Evolutionary conservation across 2,113 vertebrate genomes (phyloP), one percentile per base, ranked within the genome.

Genomic region (Xiphophorus maculatus): DNA sequence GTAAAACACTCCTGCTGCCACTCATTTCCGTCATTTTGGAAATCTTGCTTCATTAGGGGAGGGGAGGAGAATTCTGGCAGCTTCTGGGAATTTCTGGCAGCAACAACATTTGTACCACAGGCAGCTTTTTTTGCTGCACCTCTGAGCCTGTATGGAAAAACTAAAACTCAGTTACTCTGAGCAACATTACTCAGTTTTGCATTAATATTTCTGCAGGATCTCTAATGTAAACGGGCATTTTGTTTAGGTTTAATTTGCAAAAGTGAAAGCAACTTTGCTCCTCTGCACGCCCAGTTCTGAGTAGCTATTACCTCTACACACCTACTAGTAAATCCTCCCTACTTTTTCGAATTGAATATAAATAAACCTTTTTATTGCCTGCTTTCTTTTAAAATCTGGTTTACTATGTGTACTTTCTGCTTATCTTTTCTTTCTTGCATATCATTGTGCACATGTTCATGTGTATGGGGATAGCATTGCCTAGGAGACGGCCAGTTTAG

Each of bases 401-500:
- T 51, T 14, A 4, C 19, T 32, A 32, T 74, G 35, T 61, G 1
- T 32, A 17, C 11, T 13, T 62, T 60, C 5, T 67, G 25, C 60
- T 29, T 27, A 13, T 22, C 32, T 67, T 63, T 44, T n/a, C 37
- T 61, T 12, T 64, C 51, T 79, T 58, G 27, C 30, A 51, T 63
- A 54, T 7, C 8, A 4, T 17, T 73, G 74, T 74, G 28, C 19
- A 35, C 19, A 58, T 58, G 25, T 64, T 22, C 15, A 22, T 22
- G 71, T 74, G 77, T 76, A 0, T 44, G 64, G 58, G 32, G 65
- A 35, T 61, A 25, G 69, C 1, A 91, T 94, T 93, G 69, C 92
- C 92, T 80, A 82, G 90, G 92, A 86, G 80, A 94, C 88, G 22
- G 85, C 71, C 60, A 70, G 79, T 87, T 66, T 85, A 33, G 82